Evolutionary conservation across 2,888 invertebrate species (phyloP).

Genomic region (Nymphalis urticae): DNA sequence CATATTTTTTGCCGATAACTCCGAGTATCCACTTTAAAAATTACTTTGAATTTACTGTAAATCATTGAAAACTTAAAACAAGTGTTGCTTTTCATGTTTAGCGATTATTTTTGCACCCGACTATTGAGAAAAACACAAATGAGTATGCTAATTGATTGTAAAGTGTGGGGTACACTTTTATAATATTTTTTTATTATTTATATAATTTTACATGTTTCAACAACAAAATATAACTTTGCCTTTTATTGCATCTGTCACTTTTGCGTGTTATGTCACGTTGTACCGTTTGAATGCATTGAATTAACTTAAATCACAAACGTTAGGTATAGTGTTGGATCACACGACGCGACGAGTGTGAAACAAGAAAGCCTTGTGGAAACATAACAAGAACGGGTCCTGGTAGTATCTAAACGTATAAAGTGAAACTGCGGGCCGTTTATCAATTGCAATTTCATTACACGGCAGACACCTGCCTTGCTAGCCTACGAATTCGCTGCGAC

Average conservation of each 20-base stretch:
- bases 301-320: constrained; percentile 10
- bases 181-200: no score
- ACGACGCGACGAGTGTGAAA: constrained; percentile 45
- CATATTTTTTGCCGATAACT: constrained; percentile 66
- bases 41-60: constrained; percentile 51
- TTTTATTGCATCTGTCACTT: not conserved
- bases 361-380: constrained; percentile 71
- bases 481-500: constrained; percentile 35
- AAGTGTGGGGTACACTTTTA: no score
- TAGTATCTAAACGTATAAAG: constrained; percentile 65
- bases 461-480: constrained; percentile 47
- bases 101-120: no score
- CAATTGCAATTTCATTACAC: constrained; percentile 75
- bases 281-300: not conserved
- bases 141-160: no score
- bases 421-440: constrained; percentile 73
- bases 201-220: no score
- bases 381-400: constrained; percentile 64
- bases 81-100: not conserved
- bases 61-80: not conserved
- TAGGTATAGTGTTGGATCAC: constrained; percentile 21
- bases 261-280: not conserved
- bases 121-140: no score
- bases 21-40: constrained; percentile 26
- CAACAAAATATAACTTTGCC: no score